Evolutionary conservation across 1,140 invertebrate species (phyloP).

Genomic region (Drosophila neocordata): DNA sequence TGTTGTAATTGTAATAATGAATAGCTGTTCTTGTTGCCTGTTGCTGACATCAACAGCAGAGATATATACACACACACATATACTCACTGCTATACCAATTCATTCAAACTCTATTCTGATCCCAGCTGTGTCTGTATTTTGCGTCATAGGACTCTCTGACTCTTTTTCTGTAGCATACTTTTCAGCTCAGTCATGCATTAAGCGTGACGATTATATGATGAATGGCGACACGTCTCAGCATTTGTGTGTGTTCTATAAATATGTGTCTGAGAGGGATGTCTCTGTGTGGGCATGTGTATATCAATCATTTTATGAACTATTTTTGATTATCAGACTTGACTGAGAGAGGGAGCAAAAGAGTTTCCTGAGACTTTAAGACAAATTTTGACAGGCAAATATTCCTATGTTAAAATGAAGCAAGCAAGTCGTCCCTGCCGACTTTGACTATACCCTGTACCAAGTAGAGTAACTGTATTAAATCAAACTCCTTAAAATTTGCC

Average conservation of each 20-base stretch:
- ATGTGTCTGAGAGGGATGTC: background rate
- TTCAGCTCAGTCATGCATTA: conserved; percentile 20
- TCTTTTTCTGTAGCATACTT: conserved; percentile 43
- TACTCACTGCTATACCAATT: background rate
- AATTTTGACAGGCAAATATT: conserved; percentile 2
- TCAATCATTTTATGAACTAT: conserved; percentile 37
- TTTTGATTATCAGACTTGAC: conserved; percentile 19
- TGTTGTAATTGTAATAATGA: conserved; percentile 54
- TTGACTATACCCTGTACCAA: too few relatives aligned
- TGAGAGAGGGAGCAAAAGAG: background rate
- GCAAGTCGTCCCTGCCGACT: too few relatives aligned
- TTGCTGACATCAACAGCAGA: conserved; percentile 51
- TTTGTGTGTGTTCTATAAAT: background rate
- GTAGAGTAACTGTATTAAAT: too few relatives aligned
- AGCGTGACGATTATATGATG: conserved; percentile 55
- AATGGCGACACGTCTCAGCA: conserved; percentile 29
- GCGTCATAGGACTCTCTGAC: conserved; percentile 10
- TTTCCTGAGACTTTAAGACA: background rate
- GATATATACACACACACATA: conserved; percentile 9
- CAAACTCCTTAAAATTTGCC: too few relatives aligned
- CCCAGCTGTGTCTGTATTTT: conserved; percentile 23
- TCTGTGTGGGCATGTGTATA: conserved; percentile 4
- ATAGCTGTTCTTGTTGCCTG: conserved; percentile 57
- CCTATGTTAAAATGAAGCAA: background rate
- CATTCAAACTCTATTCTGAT: background rate